Conservation (phyloP, 64 coral and sea anemone species). For the Cladopsammia gracilis region DNA sequence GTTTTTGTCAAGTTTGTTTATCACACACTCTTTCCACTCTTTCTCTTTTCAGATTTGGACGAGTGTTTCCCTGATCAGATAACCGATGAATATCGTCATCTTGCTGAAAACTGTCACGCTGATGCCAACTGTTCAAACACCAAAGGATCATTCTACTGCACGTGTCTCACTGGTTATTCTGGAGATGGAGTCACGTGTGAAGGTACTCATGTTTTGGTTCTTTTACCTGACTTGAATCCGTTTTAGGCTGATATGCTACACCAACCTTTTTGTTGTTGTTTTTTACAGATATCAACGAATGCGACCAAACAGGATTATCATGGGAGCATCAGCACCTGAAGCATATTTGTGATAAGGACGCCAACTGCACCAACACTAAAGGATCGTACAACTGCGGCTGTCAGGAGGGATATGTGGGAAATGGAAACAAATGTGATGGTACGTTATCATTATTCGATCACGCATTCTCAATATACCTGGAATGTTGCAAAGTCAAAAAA, state of each 20-base stretch:
- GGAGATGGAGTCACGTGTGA: slow-evolving; percentile 35
- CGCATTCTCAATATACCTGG: too few relatives aligned
- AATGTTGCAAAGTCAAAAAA: too few relatives aligned
- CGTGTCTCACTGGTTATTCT: slow-evolving; percentile 44
- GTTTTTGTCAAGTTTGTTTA: too few relatives aligned
- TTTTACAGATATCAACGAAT: slow-evolving; percentile 74
- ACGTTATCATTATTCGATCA: background rate
- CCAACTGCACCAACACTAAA: slow-evolving; percentile 88
- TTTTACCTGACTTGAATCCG: too few relatives aligned
- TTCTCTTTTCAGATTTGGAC: too few relatives aligned
- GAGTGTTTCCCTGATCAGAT: background rate
- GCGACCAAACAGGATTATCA: slow-evolving; percentile 13
- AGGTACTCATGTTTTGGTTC: background rate
- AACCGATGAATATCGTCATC: too few relatives aligned
- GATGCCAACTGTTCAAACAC: slow-evolving; percentile 70
- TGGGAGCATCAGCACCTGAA: slow-evolving; percentile 40
- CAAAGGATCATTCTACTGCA: slow-evolving; percentile 62
- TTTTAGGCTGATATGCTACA: too few relatives aligned
- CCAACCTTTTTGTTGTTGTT: too few relatives aligned
- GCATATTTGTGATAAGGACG: slow-evolving; percentile 70
- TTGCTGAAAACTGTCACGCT: background rate
- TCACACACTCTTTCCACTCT: too few relatives aligned
- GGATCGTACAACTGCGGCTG: slow-evolving; percentile 74
- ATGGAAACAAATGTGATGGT: slow-evolving; percentile 39
- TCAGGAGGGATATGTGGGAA: slow-evolving; percentile 18